Evolutionary conservation across 2,888 invertebrate genomes (phyloP), one percentile per base, ranked within the genome.

Genomic region (Drosophila melanosoma): DNA sequence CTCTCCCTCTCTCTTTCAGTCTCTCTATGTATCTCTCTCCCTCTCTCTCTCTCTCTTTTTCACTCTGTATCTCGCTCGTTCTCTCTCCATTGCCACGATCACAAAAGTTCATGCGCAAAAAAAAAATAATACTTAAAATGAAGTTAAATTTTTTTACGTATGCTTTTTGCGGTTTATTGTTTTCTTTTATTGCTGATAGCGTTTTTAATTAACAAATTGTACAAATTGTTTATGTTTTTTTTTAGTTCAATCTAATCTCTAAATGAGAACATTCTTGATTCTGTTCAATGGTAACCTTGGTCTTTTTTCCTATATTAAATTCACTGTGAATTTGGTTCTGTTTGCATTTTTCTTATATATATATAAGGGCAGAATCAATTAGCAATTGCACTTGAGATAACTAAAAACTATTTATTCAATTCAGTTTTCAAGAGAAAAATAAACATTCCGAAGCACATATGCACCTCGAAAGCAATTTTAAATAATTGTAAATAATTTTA

Each of bases 41-140:
- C 40, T 40, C n/a, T n/a, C n/a, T 1, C 10, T n/a, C 4, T 40
- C n/a, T 8, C 26, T 2, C 26, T 45, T 7, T 17, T 2, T 26
- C 26, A 26, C 26, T 26, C 26, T 26, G 26, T 26, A 26, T 26
- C 1, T 26, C 26, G 26, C 26, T 26, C 2, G 26, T 26, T 1
- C 10, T n/a, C 4, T 40, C 5, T 29, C 82, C 86, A 85, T 83
- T 88, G 86, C 86, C 85, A 85, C 88, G 85, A 85, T 82, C 86
- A 74, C 65, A 73, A 69, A 82, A 70, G 81, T 80, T 80, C 72
- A 81, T 79, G 81, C 63, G 76, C 82, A 81, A 49, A 67, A 40
- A 49, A 67, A 40, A 66, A 3, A 29, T n/a, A 33, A 42, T 12
- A 20, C 6, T 29, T 29, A 7, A 45, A 45, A 15, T 53, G 49